Conservation (phyloP, 2,113 vertebrate species). For the Cheilinus undulatus region DNA sequence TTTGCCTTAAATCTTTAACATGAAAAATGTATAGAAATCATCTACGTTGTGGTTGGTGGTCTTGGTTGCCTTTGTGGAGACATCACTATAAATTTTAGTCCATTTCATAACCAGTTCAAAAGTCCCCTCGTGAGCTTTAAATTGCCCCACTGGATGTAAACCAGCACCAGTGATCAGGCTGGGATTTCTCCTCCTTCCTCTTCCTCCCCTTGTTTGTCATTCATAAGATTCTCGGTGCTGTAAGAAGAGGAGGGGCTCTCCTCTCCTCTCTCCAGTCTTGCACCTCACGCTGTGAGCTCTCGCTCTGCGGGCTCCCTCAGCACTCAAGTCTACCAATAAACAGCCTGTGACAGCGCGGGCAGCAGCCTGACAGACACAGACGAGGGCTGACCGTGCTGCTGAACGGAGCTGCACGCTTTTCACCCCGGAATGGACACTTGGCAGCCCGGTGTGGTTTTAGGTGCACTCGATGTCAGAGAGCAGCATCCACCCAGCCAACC, state of each 20-base stretch:
- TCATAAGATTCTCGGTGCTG: slow-evolving; percentile 44
- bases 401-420: slow-evolving; percentile 1
- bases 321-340: slow-evolving; percentile 30
- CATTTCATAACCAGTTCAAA: too few species aligned
- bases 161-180: too few species aligned
- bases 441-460: slow-evolving; percentile 21
- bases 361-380: slow-evolving; percentile 29
- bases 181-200: neutral
- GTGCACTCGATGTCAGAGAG: slow-evolving; percentile 19
- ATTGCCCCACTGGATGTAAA: too few species aligned
- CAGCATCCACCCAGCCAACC: slow-evolving; percentile 16
- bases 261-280: slow-evolving; percentile 39
- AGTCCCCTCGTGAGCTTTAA: too few species aligned
- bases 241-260: slow-evolving; percentile 50
- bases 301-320: slow-evolving; percentile 26
- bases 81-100: too few species aligned
- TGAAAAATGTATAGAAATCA: too few species aligned
- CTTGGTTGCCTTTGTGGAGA: too few species aligned
- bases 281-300: slow-evolving; percentile 50
- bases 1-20: too few species aligned
- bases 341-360: slow-evolving; percentile 30
- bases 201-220: slow-evolving; percentile 34
- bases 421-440: slow-evolving; percentile 40
- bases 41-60: too few species aligned
- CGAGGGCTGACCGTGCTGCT: neutral